Evolutionary conservation across 2,888 invertebrate genomes (phyloP), one percentile per base, ranked within the genome.

Genomic region (Cosmia trapezina): DNA sequence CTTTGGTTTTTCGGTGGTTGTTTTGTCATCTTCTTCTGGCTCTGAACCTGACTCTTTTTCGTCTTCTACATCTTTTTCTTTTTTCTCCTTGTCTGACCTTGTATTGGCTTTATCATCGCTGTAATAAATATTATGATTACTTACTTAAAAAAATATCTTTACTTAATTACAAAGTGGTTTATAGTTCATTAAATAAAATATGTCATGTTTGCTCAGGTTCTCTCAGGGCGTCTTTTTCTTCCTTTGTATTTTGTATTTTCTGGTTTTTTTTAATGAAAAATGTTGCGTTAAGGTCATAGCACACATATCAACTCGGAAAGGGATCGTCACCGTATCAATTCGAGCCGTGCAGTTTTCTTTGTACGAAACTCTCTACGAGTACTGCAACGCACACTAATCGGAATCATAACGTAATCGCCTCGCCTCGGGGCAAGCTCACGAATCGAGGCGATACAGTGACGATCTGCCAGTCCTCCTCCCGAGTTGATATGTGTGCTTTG

Each of bases 1-100:
- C 69, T 78, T 84, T 73, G 62, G 77, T 78, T 76, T 89, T 69
- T 59, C 81, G 66, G 77, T 83, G 63, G 72, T 87, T 66, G 47
- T 73, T 67, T 67, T 70, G 41, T 61, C n/a, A 37, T 37, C 72
- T 37, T 89, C 88, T 17, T 86, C 78, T 77, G 17, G 69, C 65
- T 64, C 83, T 66, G 65, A 78, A 73, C 7, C 70, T 63, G 68
- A 77, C 9, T 67, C 67, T 5, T 66, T 67, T 12, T 57, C 66
- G 33, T 51, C 57, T 28, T 51, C 41, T n/a, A 0, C 8, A 2
- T 47, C 5, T 47, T 60, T 80, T 8, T 67, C 72, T 57, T 65
- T 76, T n/a, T 60, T 63, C 28, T 65, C 60, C 56, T 82, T 83
- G 9, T 80, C 83, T 28, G 59, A 11, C 37, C 69, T n/a, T n/a